A percentile compares a stretch with the other conserved stretches of the same genome.
Conservation (phyloP, 2,888 invertebrate genomes). For the Campaea margaritaria region DNA sequence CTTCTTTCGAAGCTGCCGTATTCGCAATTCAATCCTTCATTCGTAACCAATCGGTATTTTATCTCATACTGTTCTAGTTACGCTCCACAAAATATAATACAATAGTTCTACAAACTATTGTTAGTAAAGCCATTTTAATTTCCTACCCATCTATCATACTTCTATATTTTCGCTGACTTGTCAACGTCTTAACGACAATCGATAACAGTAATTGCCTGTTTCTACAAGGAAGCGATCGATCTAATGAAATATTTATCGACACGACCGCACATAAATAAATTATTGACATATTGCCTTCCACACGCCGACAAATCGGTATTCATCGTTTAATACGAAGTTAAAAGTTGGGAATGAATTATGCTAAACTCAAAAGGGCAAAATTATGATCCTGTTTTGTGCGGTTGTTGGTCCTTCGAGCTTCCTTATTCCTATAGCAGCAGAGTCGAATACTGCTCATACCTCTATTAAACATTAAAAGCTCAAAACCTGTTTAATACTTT, state of each 20-base stretch:
- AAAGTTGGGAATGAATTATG: constrained; percentile 12
- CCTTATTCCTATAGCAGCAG: background rate
- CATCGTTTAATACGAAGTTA: constrained; percentile 3
- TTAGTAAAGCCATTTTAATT: no score
- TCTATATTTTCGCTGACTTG: no score
- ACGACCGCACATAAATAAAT: constrained; percentile 18
- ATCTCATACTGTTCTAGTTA: no score
- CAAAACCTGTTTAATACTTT: constrained; percentile 9
- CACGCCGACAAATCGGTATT: constrained; percentile 9
- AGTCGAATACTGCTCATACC: constrained; percentile 4
- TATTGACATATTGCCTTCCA: constrained; percentile 11
- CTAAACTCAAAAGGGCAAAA: background rate
- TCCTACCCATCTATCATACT: no score
- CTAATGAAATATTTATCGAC: constrained; percentile 22
- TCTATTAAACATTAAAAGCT: background rate
- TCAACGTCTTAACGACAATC: constrained; percentile 1
- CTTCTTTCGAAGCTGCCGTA: no score
- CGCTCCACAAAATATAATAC: no score
- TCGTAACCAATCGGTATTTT: no score
- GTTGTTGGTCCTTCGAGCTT: no score
- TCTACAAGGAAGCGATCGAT: constrained; percentile 28
- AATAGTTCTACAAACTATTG: no score
- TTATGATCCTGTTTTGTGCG: background rate
- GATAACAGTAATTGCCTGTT: constrained; percentile 19
- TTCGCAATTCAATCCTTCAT: no score